Evolutionary conservation across 2,113 vertebrate species (phyloP).

Genomic region (Lophura nycthemera): DNA sequence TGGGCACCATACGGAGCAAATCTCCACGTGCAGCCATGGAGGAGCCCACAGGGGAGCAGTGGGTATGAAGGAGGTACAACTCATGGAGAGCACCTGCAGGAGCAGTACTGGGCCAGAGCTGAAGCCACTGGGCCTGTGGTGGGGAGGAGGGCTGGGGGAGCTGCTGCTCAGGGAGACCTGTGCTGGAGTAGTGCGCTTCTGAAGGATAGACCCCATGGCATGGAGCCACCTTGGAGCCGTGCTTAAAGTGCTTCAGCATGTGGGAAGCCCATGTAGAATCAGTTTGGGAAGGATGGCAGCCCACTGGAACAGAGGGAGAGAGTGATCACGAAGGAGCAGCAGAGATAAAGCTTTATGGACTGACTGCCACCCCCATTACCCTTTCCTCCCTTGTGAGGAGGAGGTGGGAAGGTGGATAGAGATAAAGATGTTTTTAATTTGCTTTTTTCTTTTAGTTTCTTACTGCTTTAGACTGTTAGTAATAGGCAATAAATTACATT

Average conservation of each 20-base stretch:
- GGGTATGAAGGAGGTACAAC: background rate
- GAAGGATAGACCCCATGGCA: background rate
- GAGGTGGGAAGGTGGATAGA: background rate
- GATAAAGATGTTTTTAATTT: background rate
- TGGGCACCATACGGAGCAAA: background rate
- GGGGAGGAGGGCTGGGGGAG: background rate
- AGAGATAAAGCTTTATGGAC: background rate
- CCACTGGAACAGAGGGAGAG: background rate
- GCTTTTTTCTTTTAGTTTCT: background rate
- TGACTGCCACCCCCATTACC: background rate
- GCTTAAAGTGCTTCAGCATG: background rate
- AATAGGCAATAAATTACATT: background rate
- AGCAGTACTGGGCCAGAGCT: background rate
- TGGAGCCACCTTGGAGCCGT: background rate
- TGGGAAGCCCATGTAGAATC: background rate
- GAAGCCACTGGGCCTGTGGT: background rate
- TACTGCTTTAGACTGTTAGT: background rate
- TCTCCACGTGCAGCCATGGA: background rate
- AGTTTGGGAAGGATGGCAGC: background rate
- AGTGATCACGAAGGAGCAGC: background rate
- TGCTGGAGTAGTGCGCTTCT: background rate
- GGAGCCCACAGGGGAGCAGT: background rate
- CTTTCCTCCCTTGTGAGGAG: background rate
- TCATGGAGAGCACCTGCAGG: background rate
- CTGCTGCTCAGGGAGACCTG: background rate